These are phyloP conservation scores for Peromyscus attwateri DNA, from an alignment of 2,797 vertebrate species.

Conservation along the genomic window DNA sequence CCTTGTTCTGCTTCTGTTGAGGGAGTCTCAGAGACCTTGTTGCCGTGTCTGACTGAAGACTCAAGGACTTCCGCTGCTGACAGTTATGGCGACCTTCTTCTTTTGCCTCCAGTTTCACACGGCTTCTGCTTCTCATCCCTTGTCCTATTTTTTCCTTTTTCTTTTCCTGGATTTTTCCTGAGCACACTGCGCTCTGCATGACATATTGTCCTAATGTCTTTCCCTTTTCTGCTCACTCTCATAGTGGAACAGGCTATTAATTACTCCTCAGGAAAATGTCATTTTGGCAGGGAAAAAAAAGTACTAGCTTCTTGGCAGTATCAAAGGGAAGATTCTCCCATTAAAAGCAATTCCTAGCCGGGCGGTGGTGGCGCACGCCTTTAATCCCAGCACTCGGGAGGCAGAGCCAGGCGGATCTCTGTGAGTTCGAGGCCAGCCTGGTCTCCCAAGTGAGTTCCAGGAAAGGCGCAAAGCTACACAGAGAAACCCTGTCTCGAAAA, in stretches of 20 bases:
- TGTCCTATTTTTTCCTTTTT: neutral
- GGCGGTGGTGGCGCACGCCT: no score
- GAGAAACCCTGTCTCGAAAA: no score
- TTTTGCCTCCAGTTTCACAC: neutral
- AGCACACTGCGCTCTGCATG: neutral
- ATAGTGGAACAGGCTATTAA: neutral
- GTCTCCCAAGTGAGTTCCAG: no score
- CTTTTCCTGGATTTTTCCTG: neutral
- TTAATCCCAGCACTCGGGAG: no score
- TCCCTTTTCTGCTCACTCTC: neutral
- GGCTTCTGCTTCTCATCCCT: slow-evolving; percentile 19
- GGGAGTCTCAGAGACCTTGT: neutral
- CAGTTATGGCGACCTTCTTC: neutral
- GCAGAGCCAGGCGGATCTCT: no score
- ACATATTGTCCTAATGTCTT: neutral
- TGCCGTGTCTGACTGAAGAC: neutral
- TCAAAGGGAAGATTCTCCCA: slow-evolving; percentile 10
- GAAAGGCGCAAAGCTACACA: no score
- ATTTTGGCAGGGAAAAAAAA: slow-evolving; percentile 44
- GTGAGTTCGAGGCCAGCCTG: no score
- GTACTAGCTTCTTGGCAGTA: neutral
- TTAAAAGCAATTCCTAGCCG: no score
- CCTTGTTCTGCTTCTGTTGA: neutral
- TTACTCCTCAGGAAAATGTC: slow-evolving; percentile 2
- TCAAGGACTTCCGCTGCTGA: neutral